Percentiles rank a stretch among this genome's conserved stretches.
These are phyloP conservation scores for Sarcophaga peregrina DNA, from an alignment of 1,140 invertebrate species.

Conservation along the genomic window DNA sequence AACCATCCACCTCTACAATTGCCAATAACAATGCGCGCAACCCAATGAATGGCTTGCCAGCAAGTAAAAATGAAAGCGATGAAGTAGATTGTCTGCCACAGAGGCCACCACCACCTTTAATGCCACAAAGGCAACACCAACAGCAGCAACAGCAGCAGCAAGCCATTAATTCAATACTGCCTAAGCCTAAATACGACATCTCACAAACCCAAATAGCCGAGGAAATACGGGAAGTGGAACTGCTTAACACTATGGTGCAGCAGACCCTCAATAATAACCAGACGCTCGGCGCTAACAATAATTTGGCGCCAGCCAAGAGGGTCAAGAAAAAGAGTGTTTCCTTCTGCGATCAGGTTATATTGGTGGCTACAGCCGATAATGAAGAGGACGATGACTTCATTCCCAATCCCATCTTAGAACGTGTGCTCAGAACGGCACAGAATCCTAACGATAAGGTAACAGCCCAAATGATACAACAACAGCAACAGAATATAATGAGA, in stretches of 20 bases:
- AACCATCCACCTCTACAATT: constrained; percentile 52
- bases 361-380: constrained; percentile 91
- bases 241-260: constrained; percentile 69
- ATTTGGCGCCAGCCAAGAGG: constrained; percentile 65
- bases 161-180: constrained; percentile 47
- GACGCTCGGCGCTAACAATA: constrained; percentile 21
- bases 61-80: constrained; percentile 53
- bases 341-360: constrained; percentile 91
- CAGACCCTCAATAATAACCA: constrained; percentile 62
- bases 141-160: not conserved
- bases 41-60: constrained; percentile 41
- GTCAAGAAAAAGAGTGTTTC: constrained; percentile 92
- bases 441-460: constrained; percentile 68
- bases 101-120: constrained; percentile 48
- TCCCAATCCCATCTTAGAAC: constrained; percentile 89
- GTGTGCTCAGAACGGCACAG: constrained; percentile 81
- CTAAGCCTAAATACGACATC: constrained; percentile 63
- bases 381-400: constrained; percentile 90
- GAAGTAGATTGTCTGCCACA: constrained; percentile 63
- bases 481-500: constrained; percentile 70
- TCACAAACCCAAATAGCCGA: constrained; percentile 67
- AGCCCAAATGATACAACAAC: constrained; percentile 69
- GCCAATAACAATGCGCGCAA: constrained; percentile 61
- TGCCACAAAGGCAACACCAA: constrained; percentile 19
- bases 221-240: constrained; percentile 70